These are phyloP conservation scores for Lucilia sericata DNA, from an alignment of 1,140 invertebrate species.

Conservation along the genomic window DNA sequence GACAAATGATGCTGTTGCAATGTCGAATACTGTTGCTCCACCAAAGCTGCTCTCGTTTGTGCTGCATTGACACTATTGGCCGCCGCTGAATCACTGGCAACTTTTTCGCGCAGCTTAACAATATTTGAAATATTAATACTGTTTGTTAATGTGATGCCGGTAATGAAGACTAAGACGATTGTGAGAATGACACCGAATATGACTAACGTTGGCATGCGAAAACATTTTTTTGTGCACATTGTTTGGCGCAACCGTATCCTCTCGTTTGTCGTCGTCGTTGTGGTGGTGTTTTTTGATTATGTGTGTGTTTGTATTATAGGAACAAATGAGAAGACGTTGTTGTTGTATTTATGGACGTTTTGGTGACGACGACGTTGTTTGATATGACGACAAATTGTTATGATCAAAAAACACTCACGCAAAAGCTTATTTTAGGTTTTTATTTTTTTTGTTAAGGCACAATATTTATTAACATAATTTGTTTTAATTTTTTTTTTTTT, in stretches of 20 bases:
- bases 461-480: background rate
- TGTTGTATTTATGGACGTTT: background rate
- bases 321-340: background rate
- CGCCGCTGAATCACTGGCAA: slow-evolving; percentile 64
- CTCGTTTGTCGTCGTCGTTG: background rate
- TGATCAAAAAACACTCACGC: background rate
- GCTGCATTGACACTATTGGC: slow-evolving; percentile 61
- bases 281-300: background rate
- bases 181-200: slow-evolving; percentile 65
- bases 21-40: slow-evolving; percentile 65
- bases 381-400: background rate
- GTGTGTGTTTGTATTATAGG: background rate
- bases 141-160: slow-evolving; percentile 66
- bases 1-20: slow-evolving; percentile 64
- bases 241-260: slow-evolving; percentile 28
- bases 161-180: slow-evolving; percentile 66
- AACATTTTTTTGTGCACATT: slow-evolving; percentile 66
- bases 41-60: slow-evolving; percentile 61
- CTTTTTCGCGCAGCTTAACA: slow-evolving; percentile 63
- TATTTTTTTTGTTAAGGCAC: background rate
- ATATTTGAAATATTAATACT: slow-evolving; percentile 67
- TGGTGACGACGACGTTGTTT: background rate
- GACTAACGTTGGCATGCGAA: slow-evolving; percentile 65
- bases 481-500: background rate
- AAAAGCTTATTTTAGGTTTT: background rate